Conservation (phyloP, 2,113 vertebrate genomes). For the Talpa occidentalis region DNA sequence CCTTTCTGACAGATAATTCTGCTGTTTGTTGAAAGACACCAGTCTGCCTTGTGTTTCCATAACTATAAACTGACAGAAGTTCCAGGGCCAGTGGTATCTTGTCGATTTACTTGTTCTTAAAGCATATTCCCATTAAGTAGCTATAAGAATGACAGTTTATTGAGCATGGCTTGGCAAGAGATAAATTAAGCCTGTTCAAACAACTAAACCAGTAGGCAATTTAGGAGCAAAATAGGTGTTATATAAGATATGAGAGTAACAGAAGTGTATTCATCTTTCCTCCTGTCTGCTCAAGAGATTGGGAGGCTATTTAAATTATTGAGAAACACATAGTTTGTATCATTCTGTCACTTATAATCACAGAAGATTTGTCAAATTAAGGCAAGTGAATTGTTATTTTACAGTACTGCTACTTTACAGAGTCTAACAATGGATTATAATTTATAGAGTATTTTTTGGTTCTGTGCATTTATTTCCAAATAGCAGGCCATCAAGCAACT, state of each 20-base stretch:
- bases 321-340: slow-evolving; percentile 69
- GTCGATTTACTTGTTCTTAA: slow-evolving; percentile 80
- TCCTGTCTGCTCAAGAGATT: neutral
- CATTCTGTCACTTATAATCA: slow-evolving; percentile 72
- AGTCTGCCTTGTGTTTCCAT: neutral
- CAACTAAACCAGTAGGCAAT: slow-evolving; percentile 55
- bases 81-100: slow-evolving; percentile 64
- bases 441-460: neutral
- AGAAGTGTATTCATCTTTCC: slow-evolving; percentile 62
- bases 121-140: slow-evolving; percentile 72
- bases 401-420: neutral
- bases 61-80: slow-evolving; percentile 62
- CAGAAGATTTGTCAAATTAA: slow-evolving; percentile 65
- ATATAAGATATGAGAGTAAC: slow-evolving; percentile 73
- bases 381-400: slow-evolving; percentile 27
- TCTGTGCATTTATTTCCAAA: slow-evolving; percentile 1
- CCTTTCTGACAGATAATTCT: slow-evolving; percentile 48
- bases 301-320: slow-evolving; percentile 70
- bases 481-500: neutral
- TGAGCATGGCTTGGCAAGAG: slow-evolving; percentile 59
- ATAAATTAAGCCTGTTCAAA: slow-evolving; percentile 69
- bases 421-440: slow-evolving; percentile 32
- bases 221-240: slow-evolving; percentile 67
- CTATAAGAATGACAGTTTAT: slow-evolving; percentile 70
- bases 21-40: neutral